phyloP scores from a whole-genome alignment of 2,797 vertebrate species.

The Macropus fuliginosus region DNA sequence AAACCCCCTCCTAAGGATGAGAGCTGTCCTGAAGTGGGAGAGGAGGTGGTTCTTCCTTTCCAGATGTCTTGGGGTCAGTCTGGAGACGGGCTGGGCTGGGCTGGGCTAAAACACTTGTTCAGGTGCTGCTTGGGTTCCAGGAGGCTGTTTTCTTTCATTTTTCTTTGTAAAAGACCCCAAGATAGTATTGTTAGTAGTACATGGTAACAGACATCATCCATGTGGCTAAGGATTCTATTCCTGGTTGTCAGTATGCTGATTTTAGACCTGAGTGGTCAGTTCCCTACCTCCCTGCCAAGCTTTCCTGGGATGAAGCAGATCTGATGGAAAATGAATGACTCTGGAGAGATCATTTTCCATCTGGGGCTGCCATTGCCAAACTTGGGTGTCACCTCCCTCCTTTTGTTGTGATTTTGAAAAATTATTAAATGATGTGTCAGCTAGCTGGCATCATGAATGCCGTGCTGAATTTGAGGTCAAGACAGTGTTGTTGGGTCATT shows the following conservation, averaged over 20 bases:
- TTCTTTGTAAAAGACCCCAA: background rate
- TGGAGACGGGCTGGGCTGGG: background rate
- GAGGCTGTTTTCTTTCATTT: background rate
- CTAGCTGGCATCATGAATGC: background rate
- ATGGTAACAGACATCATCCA: background rate
- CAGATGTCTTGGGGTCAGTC: background rate
- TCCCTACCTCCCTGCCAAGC: background rate
- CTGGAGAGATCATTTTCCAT: background rate
- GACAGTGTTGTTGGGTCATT: background rate
- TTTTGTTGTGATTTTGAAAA: background rate
- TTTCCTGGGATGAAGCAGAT: background rate
- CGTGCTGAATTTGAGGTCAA: background rate
- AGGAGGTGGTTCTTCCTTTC: background rate
- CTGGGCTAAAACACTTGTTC: background rate
- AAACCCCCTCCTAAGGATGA: background rate
- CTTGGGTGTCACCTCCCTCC: background rate
- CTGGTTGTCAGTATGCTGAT: background rate
- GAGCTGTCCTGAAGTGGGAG: background rate
- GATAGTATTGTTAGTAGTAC: background rate
- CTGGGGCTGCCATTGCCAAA: background rate
- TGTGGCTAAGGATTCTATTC: background rate
- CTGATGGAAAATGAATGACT: background rate
- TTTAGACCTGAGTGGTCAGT: background rate
- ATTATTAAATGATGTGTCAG: background rate
- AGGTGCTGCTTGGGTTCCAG: background rate